Percentiles rank a stretch among this genome's conserved stretches.
Conservation (phyloP, 2,797 vertebrate genomes). For the Scarus forsteni region DNA sequence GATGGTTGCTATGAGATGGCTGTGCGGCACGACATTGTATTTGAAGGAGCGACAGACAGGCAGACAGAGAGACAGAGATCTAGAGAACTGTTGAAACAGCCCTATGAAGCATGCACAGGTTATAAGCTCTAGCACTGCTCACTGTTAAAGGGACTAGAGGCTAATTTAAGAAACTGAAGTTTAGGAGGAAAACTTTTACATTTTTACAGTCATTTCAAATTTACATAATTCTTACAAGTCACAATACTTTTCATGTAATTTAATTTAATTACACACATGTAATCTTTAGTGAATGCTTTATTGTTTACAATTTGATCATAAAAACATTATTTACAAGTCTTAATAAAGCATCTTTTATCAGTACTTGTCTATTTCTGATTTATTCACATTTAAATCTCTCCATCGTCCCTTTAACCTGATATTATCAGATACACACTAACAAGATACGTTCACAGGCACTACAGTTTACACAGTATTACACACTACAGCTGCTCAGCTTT, state of each 20-base stretch:
- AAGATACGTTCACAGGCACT: conserved; percentile 86
- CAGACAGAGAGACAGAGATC: conserved; percentile 79
- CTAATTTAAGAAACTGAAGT: conserved; percentile 81
- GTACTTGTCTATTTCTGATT: conserved; percentile 94
- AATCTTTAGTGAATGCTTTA: conserved; percentile 98
- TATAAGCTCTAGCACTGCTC: conserved; percentile 80
- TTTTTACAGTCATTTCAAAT: conserved; percentile 78
- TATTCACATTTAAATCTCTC: conserved; percentile 99
- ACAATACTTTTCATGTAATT: conserved; percentile 78
- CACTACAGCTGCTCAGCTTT: conserved; percentile 99
- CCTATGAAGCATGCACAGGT: conserved; percentile 84
- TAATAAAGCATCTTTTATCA: conserved; percentile 93
- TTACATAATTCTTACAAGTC: conserved; percentile 78
- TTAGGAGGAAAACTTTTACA: conserved; percentile 79
- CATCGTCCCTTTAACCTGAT: conserved; percentile 99
- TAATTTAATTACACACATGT: conserved; percentile 87
- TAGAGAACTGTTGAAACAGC: conserved; percentile 75
- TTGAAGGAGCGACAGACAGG: conserved; percentile 78
- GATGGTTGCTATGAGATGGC: conserved; percentile 82
- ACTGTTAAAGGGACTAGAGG: conserved; percentile 86
- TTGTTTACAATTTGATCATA: conserved; percentile 88
- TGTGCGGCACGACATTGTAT: conserved; percentile 76
- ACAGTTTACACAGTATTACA: conserved; percentile 99
- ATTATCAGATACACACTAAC: conserved; percentile 94
- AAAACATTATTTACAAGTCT: conserved; percentile 93